Evolutionary conservation across 1,140 invertebrate species (phyloP), one percentile per base, ranked within the genome.

Genomic region (Dendroctonus ponderosae): DNA sequence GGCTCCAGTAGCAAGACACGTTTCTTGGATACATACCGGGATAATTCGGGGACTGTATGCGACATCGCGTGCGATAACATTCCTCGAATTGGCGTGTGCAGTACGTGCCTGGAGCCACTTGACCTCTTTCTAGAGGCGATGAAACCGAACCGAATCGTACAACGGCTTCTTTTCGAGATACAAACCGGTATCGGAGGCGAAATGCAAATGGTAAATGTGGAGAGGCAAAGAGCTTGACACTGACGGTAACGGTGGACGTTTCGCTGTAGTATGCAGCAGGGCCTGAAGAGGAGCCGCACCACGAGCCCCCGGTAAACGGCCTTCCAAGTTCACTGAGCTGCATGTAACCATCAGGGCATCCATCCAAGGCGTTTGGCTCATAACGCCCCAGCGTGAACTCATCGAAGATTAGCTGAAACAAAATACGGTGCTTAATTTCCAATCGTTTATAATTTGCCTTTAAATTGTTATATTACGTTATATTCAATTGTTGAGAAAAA

Each of bases 11-110:
- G 76, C 91, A 94, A 7, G 90, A 91, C 5, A 92, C 90, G 77
- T 95, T 93, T 49, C 91, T 83, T 1, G 92, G 93, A 80, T 95
- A 95, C 82, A 94, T 90, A 11, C 92, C 92, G 0, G 93, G 93
- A 79, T 93, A 95, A 79, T 95, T 94, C n/a, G 93, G 92, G 37
- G 82, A 83, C 79, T 94, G 92, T 41, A 94, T 80, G 40, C 89
- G 85, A 75, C 92, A 94, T 49, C 86, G 85, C 75, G 90, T 91
- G 61, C 89, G 84, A 77, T 93, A 91, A 74, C 92, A 94, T 75
- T 93, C 90, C 79, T 94, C 90, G 74, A 93, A 93, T 70, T 91
- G 90, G 56, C 91, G 84, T 48, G 91, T 92, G 79, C 92, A 94
- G 80, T 93, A 92, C 5, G 91, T 92, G 48, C 91, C 91, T 0